phyloP scores from a whole-genome alignment of 2,797 vertebrate species.

The Rousettus madagascariensis region DNA sequence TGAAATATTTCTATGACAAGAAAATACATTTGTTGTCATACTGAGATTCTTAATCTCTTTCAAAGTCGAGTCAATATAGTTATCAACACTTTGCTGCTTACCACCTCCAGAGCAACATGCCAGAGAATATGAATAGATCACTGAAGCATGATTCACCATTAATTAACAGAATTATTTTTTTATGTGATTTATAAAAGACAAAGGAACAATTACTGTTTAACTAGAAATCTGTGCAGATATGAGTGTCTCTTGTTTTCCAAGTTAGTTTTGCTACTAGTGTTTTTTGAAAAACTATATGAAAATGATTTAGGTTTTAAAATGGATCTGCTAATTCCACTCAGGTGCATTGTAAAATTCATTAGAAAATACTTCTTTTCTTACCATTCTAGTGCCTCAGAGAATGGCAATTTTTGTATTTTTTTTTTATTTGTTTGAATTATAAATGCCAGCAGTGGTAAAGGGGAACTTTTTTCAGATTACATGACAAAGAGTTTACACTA shows the following conservation, averaged over 20 bases:
- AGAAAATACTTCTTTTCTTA: conserved; percentile 29
- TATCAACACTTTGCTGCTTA: conserved; percentile 70
- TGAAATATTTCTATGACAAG: conserved; percentile 65
- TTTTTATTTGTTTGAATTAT: neutral
- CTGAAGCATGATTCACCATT: conserved; percentile 73
- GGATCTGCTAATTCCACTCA: conserved; percentile 38
- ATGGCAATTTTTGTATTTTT: neutral
- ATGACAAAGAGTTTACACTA: neutral
- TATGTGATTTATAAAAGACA: conserved; percentile 68
- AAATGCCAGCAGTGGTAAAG: neutral
- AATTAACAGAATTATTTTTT: conserved; percentile 74
- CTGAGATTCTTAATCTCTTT: conserved; percentile 74
- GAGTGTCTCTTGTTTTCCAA: conserved; percentile 37
- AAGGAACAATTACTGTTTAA: conserved; percentile 69
- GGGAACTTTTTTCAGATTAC: neutral
- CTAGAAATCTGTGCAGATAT: conserved; percentile 47
- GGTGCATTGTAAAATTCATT: neutral
- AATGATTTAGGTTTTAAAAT: conserved; percentile 43
- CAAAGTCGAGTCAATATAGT: conserved; percentile 75
- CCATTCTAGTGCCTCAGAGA: neutral
- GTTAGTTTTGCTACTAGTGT: neutral
- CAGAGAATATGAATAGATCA: conserved; percentile 70
- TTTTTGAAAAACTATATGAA: conserved; percentile 25
- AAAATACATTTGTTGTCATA: conserved; percentile 73
- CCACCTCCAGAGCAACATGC: conserved; percentile 74